phyloP scores from a whole-genome alignment of 2,113 vertebrate species.

The Micronycteris hirsuta region DNA sequence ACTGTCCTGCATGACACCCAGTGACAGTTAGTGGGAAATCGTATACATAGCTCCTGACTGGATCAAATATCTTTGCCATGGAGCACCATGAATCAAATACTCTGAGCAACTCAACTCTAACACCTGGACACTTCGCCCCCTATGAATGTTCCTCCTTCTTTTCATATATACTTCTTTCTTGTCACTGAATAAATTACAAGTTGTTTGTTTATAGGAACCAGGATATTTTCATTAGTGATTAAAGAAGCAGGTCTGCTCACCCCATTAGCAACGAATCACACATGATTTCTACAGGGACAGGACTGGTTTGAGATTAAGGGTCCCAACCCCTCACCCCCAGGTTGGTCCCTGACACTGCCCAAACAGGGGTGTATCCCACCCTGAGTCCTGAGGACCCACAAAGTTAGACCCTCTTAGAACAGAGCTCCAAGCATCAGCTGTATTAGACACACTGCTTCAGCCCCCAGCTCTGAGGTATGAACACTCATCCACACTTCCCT shows the following conservation, averaged over 20 bases:
- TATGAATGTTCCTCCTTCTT: background rate
- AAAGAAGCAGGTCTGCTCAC: background rate
- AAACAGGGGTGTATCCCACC: background rate
- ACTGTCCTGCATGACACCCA: background rate
- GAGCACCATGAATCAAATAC: background rate
- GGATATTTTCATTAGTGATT: background rate
- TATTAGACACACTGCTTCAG: background rate
- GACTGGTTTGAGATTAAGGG: background rate
- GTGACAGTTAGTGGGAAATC: background rate
- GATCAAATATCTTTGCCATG: background rate
- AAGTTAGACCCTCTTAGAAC: background rate
- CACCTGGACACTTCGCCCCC: background rate
- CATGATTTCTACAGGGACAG: background rate
- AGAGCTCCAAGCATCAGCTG: background rate
- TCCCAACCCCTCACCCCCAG: background rate
- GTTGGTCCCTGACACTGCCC: background rate
- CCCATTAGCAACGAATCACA: background rate
- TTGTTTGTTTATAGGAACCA: background rate
- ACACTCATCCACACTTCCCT: background rate
- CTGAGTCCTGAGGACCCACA: background rate
- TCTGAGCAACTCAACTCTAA: background rate
- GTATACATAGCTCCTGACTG: background rate
- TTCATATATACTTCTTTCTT: background rate
- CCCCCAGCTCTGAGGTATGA: background rate
- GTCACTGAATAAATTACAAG: background rate